Evolutionary conservation across 92 coral and sea anemone genomes (phyloP), one percentile per base, ranked within the genome.

Genomic region (Ricordea florida): DNA sequence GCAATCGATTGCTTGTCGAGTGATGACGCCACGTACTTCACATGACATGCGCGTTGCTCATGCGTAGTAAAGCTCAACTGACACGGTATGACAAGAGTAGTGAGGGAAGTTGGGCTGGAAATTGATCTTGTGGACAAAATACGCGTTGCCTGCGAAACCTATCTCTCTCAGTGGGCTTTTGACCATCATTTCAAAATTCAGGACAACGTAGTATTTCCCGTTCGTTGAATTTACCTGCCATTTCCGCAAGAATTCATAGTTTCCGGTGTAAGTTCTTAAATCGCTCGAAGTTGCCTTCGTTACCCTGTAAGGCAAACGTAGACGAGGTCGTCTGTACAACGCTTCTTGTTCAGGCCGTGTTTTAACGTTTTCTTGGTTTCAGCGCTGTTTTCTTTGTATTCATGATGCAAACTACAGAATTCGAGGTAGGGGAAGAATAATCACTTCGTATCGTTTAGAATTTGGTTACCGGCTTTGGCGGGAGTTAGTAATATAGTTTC

Each of bases 21-120:
- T n/a, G n/a, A n/a, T n/a, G n/a, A n/a, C n/a, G n/a, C n/a, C n/a
- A n/a, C n/a, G n/a, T n/a, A n/a, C n/a, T n/a, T n/a, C 17, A n/a
- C 13, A 53, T 37, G 16, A 37, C 35, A 70, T 40, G 53, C 65
- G 50, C 38, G 41, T n/a, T 24, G 25, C 65, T 70, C 77, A 86
- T 86, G 91, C 91, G 91, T 79, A 73, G 7, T 72, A 40, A 43
- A 14, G 4, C 10, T n/a, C 51, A 62, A 83, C 60, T 86, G 91
- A 80, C 91, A 79, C 73, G 48, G 73, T 70, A 70, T 70, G 77
- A 53, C 77, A 55, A 55, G 62, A 23, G 18, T 52, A 80, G 62
- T 80, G 89, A 86, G 80, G 86, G 86, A 77, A 86, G 86, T 86
- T 86, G 86, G 79, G 91, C 83, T 79, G 80, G 34, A 69, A 41